phyloP scores from a whole-genome alignment of 1,140 invertebrate genomes.

The Drosophila grimshawi region DNA sequence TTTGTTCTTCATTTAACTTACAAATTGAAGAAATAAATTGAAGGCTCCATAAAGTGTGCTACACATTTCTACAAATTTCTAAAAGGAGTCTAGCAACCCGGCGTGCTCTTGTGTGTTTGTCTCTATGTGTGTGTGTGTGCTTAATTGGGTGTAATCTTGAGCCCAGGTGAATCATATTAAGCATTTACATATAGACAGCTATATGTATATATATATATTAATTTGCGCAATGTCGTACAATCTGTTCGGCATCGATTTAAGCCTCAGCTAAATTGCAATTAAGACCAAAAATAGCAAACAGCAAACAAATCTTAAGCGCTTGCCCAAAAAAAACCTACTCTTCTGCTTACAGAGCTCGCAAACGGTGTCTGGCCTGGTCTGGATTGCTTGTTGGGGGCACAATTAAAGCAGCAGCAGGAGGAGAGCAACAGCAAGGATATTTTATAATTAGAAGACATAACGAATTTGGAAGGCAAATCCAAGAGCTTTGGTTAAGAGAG shows the following conservation, averaged over 20 bases:
- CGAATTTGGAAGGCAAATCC: constrained; percentile 63
- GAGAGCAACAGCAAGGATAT: constrained; percentile 29
- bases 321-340: constrained; percentile 19
- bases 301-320: constrained; percentile 34
- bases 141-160: constrained; percentile 55
- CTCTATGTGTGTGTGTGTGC: not conserved
- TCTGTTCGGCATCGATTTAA: constrained; percentile 44
- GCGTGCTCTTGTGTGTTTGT: not conserved
- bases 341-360: constrained; percentile 59
- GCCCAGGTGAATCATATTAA: constrained; percentile 28
- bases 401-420: constrained; percentile 31
- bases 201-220: constrained; percentile 16
- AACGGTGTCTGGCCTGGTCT: constrained; percentile 1
- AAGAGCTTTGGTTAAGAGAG: constrained; percentile 25
- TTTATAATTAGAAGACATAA: constrained; percentile 72
- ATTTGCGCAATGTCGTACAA: not conserved
- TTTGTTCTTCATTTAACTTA: not conserved
- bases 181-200: constrained; percentile 11
- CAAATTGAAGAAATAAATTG: not conserved
- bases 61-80: not conserved
- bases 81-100: not conserved
- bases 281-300: constrained; percentile 60
- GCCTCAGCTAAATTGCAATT: constrained; percentile 54
- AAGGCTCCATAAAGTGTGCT: not conserved
- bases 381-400: not conserved